These are phyloP conservation scores for Piaya cayana DNA, from an alignment of 2,113 vertebrate species.

Conservation along the genomic window DNA sequence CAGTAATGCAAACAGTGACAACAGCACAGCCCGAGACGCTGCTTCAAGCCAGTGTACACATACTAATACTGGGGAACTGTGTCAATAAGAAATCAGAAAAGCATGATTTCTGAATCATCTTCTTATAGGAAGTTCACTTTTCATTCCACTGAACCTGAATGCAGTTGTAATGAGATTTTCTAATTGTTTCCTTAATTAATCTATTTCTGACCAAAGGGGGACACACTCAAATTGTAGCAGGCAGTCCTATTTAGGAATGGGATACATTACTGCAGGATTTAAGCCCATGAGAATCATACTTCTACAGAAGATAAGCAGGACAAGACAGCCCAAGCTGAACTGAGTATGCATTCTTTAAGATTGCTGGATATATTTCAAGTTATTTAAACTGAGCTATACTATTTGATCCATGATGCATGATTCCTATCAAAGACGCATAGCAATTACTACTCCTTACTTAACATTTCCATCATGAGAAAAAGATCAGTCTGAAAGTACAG, in stretches of 20 bases:
- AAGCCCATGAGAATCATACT: background rate
- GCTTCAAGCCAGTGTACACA: background rate
- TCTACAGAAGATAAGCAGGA: background rate
- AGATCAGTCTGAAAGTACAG: background rate
- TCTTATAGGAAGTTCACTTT: background rate
- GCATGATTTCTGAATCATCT: background rate
- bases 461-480: background rate
- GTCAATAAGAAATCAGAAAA: background rate
- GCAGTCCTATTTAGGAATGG: background rate
- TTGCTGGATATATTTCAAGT: background rate
- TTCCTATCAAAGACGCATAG: background rate
- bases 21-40: background rate
- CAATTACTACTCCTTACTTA: background rate
- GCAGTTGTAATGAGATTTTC: slow-evolving; percentile 22
- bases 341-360: background rate
- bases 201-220: background rate
- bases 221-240: background rate
- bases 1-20: background rate
- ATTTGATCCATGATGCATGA: background rate
- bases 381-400: background rate
- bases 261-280: background rate
- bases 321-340: background rate
- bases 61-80: background rate
- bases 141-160: background rate
- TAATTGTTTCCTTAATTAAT: slow-evolving; percentile 10